These are phyloP conservation scores for Poecilia velifera DNA, from an alignment of 2,797 vertebrate genomes.

Conservation along the genomic window DNA sequence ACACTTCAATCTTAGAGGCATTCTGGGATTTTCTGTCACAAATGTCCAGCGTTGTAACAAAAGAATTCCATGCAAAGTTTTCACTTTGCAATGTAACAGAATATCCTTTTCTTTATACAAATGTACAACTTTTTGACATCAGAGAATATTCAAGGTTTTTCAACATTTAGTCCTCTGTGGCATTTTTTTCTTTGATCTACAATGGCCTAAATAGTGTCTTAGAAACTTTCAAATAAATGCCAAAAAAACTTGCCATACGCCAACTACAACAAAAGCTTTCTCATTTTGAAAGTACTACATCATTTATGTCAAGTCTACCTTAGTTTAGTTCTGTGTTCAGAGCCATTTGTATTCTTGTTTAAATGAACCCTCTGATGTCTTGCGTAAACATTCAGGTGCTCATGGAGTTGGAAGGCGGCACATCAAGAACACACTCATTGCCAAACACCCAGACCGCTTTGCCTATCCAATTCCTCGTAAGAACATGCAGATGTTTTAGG, in stretches of 20 bases:
- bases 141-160: too few species aligned
- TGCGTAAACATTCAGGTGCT: slow-evolving; percentile 83
- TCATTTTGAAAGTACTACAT: neutral
- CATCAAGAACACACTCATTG: slow-evolving; percentile 99
- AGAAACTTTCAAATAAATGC: neutral
- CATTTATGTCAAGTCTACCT: neutral
- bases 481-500: slow-evolving; percentile 40
- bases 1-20: too few species aligned
- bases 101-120: too few species aligned
- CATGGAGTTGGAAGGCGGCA: slow-evolving; percentile 97
- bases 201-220: too few species aligned
- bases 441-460: slow-evolving; percentile 97
- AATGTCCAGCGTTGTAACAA: too few species aligned
- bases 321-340: neutral
- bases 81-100: too few species aligned
- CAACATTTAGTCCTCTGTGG: too few species aligned
- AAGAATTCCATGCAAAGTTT: too few species aligned
- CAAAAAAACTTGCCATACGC: neutral
- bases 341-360: neutral
- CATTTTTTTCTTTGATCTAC: too few species aligned
- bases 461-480: slow-evolving; percentile 99
- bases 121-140: too few species aligned
- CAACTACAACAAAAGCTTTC: neutral
- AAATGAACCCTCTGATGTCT: neutral
- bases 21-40: too few species aligned